These are phyloP conservation scores for Podotricha telesiphe DNA, from an alignment of 2,888 invertebrate genomes.

Conservation along the genomic window DNA sequence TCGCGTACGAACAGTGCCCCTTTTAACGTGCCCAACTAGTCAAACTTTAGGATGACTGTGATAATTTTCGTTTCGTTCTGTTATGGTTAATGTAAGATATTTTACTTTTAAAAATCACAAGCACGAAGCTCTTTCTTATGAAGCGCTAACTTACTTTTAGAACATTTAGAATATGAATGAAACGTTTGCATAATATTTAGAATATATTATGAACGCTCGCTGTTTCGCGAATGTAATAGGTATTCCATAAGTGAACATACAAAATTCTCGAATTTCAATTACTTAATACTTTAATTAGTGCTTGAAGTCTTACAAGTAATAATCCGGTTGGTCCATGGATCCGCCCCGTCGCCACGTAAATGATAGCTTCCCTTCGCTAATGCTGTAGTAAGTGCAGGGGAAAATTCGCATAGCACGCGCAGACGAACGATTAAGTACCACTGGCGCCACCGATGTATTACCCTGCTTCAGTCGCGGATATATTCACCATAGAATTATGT, in stretches of 20 bases:
- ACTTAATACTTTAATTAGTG: conserved; percentile 55
- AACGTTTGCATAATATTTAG: not conserved
- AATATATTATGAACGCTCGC: not conserved
- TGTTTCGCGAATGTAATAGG: not conserved
- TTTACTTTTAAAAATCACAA: not conserved
- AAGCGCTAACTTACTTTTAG: not conserved
- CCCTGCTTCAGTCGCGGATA: conserved; percentile 68
- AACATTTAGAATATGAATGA: not conserved
- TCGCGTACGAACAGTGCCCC: conserved; percentile 57
- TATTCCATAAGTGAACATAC: conserved; percentile 31
- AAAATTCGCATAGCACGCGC: conserved; percentile 76
- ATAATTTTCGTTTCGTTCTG: conserved; percentile 11
- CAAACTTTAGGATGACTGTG: conserved; percentile 43
- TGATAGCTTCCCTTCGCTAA: conserved; percentile 74
- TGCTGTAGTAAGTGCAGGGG: conserved; percentile 64
- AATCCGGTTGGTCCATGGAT: conserved; percentile 61
- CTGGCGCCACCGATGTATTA: conserved; percentile 76
- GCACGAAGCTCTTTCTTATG: too few species aligned
- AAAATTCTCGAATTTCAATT: conserved; percentile 49
- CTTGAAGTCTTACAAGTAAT: conserved; percentile 56
- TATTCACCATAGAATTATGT: conserved; percentile 52
- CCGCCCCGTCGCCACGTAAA: conserved; percentile 76
- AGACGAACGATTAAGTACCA: conserved; percentile 69
- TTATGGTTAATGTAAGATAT: not conserved
- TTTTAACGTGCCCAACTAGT: conserved; percentile 49